phyloP scores from a whole-genome alignment of 2,888 invertebrate species.

The Eupeodes latifasciatus region DNA sequence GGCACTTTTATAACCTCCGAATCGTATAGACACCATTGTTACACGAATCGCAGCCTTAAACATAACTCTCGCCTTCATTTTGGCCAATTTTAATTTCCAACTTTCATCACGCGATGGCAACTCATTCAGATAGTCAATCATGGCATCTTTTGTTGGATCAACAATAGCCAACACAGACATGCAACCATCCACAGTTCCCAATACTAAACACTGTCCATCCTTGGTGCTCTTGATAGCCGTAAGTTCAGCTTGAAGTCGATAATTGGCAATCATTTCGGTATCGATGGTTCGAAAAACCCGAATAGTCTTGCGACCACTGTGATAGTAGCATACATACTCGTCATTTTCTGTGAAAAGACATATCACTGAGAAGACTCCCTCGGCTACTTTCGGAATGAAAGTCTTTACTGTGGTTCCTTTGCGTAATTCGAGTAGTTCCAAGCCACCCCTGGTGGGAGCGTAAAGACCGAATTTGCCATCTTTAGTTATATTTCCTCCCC shows the following conservation, averaged over 20 bases:
- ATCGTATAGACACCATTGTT: conserved; percentile 85
- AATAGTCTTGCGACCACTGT: conserved; percentile 96
- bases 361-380: conserved; percentile 98
- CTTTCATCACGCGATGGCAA: conserved; percentile 89
- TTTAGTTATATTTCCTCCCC: conserved; percentile 95
- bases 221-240: conserved; percentile 91
- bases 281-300: conserved; percentile 96
- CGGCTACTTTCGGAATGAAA: conserved; percentile 96
- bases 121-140: conserved; percentile 87
- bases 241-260: conserved; percentile 94
- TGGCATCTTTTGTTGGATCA: conserved; percentile 88
- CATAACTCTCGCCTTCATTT: conserved; percentile 87
- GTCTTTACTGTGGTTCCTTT: conserved; percentile 94
- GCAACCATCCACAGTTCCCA: conserved; percentile 97
- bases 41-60: conserved; percentile 89
- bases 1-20: conserved; percentile 78
- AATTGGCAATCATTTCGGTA: conserved; percentile 96
- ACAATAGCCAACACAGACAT: conserved; percentile 94
- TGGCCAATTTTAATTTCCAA: conserved; percentile 89
- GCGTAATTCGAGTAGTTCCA: conserved; percentile 96
- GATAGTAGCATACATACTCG: conserved; percentile 98
- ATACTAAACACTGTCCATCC: conserved; percentile 92
- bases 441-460: conserved; percentile 96
- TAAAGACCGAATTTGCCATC: conserved; percentile 96
- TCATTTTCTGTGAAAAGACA: conserved; percentile 97